These are phyloP conservation scores for Limnephilus lunatus DNA, from an alignment of 2,888 invertebrate genomes.

Conservation along the genomic window DNA sequence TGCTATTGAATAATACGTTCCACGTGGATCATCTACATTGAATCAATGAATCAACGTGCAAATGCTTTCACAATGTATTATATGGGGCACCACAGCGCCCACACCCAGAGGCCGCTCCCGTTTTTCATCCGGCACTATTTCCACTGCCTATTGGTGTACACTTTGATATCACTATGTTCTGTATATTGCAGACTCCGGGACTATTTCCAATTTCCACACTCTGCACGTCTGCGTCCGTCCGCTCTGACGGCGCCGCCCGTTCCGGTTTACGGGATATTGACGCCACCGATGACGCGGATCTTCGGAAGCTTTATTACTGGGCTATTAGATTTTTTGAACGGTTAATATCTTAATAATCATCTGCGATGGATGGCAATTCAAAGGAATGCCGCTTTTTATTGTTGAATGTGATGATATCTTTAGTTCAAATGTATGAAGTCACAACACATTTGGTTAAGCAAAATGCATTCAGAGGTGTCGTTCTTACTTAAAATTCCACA, in stretches of 20 bases:
- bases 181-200: neutral
- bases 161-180: neutral
- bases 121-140: neutral
- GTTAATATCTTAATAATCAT: neutral
- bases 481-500: no score
- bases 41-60: neutral
- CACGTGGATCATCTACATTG: no score
- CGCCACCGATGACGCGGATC: neutral
- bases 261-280: constrained; percentile 10
- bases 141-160: neutral
- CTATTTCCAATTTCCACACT: constrained; percentile 11
- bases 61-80: neutral
- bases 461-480: no score
- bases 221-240: neutral
- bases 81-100: neutral
- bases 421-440: no score
- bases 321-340: neutral
- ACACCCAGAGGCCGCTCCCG: neutral
- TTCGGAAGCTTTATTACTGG: neutral
- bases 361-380: neutral
- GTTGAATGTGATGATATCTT: neutral
- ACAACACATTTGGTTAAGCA: no score
- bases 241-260: neutral
- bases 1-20: no score
- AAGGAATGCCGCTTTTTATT: neutral